These are phyloP conservation scores for Lamprotornis superbus DNA, from an alignment of 2,113 vertebrate genomes.

Conservation along the genomic window DNA sequence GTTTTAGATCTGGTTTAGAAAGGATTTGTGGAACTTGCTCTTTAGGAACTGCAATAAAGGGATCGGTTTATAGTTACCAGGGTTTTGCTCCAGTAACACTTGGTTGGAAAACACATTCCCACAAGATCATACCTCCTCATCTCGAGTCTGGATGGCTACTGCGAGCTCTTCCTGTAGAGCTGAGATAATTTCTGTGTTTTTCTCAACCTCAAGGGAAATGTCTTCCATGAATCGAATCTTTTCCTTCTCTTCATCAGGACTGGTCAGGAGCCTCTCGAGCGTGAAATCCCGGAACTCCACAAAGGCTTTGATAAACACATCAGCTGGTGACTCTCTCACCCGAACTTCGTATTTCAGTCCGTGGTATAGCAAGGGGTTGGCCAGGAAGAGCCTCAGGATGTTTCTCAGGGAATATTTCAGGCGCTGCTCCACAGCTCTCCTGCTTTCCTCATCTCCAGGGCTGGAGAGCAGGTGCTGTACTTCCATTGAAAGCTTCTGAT, in stretches of 20 bases:
- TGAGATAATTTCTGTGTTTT: constrained; percentile 38
- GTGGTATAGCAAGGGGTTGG: constrained; percentile 15
- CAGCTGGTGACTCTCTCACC: not conserved
- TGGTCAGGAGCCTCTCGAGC: constrained; percentile 75
- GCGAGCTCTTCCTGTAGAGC: constrained; percentile 63
- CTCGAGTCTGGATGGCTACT: constrained; percentile 9
- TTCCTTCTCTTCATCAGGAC: constrained; percentile 68
- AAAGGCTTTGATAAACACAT: constrained; percentile 70
- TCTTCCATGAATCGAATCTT: constrained; percentile 48
- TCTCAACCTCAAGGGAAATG: not conserved
- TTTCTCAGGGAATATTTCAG: not conserved
- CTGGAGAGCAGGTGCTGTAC: not conserved
- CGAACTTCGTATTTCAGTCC: constrained; percentile 1
- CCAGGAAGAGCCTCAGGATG: constrained; percentile 69
- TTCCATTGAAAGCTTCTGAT: not conserved
- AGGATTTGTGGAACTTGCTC: not conserved
- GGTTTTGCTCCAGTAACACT: not conserved
- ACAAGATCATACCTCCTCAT: constrained; percentile 73
- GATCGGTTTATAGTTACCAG: fast-evolving
- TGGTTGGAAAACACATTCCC: not conserved
- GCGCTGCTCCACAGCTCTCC: fast-evolving
- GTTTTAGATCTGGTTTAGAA: not conserved
- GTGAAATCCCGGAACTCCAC: constrained; percentile 71
- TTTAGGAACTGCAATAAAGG: not conserved
- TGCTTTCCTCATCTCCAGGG: not conserved